Evolutionary conservation across 2,888 invertebrate species (phyloP), one percentile per base, ranked within the genome.

Genomic region (Ptychoptera contaminata): DNA sequence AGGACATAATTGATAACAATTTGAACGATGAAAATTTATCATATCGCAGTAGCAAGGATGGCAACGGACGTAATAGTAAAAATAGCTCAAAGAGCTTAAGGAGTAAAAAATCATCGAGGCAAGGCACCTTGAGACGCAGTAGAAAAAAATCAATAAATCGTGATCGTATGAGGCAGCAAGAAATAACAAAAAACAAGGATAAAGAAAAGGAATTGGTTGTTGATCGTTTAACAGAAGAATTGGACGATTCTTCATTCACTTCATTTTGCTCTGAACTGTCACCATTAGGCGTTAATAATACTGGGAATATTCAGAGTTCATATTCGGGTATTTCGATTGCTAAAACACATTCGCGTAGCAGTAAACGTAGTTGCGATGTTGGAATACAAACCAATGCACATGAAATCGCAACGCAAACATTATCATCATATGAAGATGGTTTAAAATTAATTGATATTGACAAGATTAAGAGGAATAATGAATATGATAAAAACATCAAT

Each of bases 311-410:
- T 12, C 64, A 65, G 42, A 70, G 59, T 47, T 68, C 67, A 1
- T 61, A 65, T 42, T 72, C 71, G 1, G 69, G 65, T 2, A 55
- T 63, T 30, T 71, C 71, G 1, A n/a, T 16, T 8, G 43, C 44
- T 5, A 68, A 65, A 50, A 62, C 63, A 8, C 60, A 63, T 53
- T 70, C 69, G 10, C 63, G 68, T 8, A 70, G 68, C 44, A 71
- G 71, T 47, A 70, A 70, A 53, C 70, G 67, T 1, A 72, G 72
- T 39, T 71, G 68, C 43, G 73, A 73, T 51, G 72, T 73, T 8
- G 73, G 72, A 8, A 72, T 73, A n/a, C 73, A 73, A 54, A 69
- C 73, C 1, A 71, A 71, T 55, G 69, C 71, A 2, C 68, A 67
- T 47, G 73, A 73, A 52, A 68, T 73, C 40, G 66, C 63, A 12